Evolutionary conservation across 2,888 invertebrate species (phyloP), one percentile per base, ranked within the genome.

Genomic region (Cactoblastis cactorum): DNA sequence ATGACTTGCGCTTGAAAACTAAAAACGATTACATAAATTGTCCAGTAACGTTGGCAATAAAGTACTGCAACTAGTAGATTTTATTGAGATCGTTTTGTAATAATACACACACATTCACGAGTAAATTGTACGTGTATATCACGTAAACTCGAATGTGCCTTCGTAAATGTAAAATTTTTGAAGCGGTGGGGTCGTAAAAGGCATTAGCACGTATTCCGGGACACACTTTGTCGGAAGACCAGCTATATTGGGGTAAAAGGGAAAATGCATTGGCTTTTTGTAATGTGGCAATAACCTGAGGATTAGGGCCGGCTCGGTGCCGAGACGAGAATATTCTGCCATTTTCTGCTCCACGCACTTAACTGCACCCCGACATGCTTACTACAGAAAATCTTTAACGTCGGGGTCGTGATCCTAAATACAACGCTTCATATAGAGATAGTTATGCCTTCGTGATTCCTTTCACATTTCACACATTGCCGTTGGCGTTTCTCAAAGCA

Each of bases 261-360:
- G 77, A 76, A 74, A 82, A 83, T 83, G 83, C 86, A 87, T 81
- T 77, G 79, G 73, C 80, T 86, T 86, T 85, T 84, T 83, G 83
- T 88, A 84, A 85, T 84, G 77, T 74, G 74, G 71, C 78, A 68
- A 83, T 87, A 83, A 82, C 77, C 77, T 69, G 67, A 62, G 74
- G 76, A 80, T 81, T 80, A 80, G 72, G 76, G 60, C 62, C 69
- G 64, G 58, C 66, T 43, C 43, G 66, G 63, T 59, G 61, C 59
- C 65, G 63, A 53, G 53, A 34, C 37, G 47, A 12, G 65, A 67
- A 71, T 70, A 68, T 63, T 66, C 68, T 59, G 58, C 71, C 69
- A 74, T 80, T 77, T 70, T 73, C 65, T 67, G 65, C 67, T 63
- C 58, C 51, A 65, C 65, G 57, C 66, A 67, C 66, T 71, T 69